Conservation (phyloP, 1,140 invertebrate species). For the Euborellia annulipes region DNA sequence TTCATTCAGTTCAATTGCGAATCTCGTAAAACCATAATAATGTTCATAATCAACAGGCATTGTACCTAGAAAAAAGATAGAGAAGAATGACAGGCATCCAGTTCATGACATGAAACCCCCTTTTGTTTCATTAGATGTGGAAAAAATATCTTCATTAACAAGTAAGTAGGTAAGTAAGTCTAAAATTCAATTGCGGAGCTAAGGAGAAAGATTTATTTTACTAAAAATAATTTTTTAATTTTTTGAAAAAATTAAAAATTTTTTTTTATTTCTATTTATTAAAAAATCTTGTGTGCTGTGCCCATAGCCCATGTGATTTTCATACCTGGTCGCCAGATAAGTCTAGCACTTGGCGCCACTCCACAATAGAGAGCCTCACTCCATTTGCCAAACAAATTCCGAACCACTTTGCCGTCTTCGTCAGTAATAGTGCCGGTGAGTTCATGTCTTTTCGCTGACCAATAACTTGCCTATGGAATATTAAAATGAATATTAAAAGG, state of each 20-base stretch:
- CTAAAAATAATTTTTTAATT: too few relatives aligned
- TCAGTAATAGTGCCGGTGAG: conserved; percentile 48
- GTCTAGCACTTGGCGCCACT: conserved; percentile 47
- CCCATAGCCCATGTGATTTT: too few relatives aligned
- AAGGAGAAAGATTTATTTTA: too few relatives aligned
- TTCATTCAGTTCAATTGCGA: conserved; percentile 76
- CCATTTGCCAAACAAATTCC: conserved; percentile 63
- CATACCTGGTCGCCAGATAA: conserved; percentile 61
- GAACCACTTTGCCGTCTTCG: conserved; percentile 40
- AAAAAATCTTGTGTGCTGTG: too few relatives aligned
- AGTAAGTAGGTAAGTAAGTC: too few relatives aligned
- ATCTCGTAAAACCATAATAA: conserved; percentile 73
- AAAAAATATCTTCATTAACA: too few relatives aligned
- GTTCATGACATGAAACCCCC: too few relatives aligned
- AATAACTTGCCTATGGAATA: conserved; percentile 47
- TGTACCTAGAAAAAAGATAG: conserved; percentile 32
- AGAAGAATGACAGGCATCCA: too few relatives aligned
- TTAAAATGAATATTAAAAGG: not conserved
- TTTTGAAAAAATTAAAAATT: too few relatives aligned
- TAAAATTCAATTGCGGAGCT: too few relatives aligned
- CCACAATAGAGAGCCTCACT: conserved; percentile 65
- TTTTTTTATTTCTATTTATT: too few relatives aligned
- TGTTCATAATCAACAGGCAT: conserved; percentile 65
- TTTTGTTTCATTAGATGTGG: too few relatives aligned
- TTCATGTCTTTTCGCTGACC: conserved; percentile 63